Percentiles rank a stretch among this genome's conserved stretches.
These are phyloP conservation scores for Lepidocyrtoides sp. DNA, from an alignment of 2,888 invertebrate species.

Conservation along the genomic window DNA sequence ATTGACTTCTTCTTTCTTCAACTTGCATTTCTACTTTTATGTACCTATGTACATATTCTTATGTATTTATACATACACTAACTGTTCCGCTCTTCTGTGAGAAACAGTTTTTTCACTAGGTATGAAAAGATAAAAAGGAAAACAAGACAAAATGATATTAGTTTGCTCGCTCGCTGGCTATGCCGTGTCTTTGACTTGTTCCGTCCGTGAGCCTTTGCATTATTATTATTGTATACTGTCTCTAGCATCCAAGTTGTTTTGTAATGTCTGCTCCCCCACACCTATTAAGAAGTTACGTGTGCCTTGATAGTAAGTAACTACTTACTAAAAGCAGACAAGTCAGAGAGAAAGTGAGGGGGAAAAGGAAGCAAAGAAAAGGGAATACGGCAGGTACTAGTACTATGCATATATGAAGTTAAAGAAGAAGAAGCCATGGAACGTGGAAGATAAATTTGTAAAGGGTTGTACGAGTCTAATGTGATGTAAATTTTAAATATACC, in stretches of 20 bases:
- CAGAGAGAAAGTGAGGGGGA: constrained; percentile 55
- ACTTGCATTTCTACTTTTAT: constrained; percentile 21
- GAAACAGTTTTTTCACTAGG: constrained; percentile 55
- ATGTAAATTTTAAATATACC: constrained; percentile 82
- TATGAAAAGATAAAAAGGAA: constrained; percentile 79
- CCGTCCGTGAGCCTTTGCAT: constrained; percentile 48
- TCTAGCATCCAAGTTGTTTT: constrained; percentile 45
- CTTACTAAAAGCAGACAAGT: constrained; percentile 46
- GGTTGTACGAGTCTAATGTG: constrained; percentile 79
- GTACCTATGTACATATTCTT: background rate
- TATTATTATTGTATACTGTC: constrained; percentile 52
- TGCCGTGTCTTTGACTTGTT: constrained; percentile 14
- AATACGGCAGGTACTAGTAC: background rate
- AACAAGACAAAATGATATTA: constrained; percentile 80
- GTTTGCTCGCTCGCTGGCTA: constrained; percentile 68
- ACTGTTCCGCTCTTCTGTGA: constrained; percentile 25
- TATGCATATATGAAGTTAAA: background rate
- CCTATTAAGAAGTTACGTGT: constrained; percentile 81
- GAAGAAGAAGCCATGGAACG: constrained; percentile 66
- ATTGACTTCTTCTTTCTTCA: constrained; percentile 30
- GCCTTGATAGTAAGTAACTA: constrained; percentile 62
- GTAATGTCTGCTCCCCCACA: constrained; percentile 75
- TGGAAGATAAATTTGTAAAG: constrained; percentile 81
- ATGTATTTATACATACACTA: constrained; percentile 10
- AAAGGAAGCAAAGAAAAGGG: constrained; percentile 31